Percentiles rank a stretch among this genome's conserved stretches.
Evolutionary conservation across 1,140 invertebrate species (phyloP).

Genomic region (Pogonomyrmex californicus): DNA sequence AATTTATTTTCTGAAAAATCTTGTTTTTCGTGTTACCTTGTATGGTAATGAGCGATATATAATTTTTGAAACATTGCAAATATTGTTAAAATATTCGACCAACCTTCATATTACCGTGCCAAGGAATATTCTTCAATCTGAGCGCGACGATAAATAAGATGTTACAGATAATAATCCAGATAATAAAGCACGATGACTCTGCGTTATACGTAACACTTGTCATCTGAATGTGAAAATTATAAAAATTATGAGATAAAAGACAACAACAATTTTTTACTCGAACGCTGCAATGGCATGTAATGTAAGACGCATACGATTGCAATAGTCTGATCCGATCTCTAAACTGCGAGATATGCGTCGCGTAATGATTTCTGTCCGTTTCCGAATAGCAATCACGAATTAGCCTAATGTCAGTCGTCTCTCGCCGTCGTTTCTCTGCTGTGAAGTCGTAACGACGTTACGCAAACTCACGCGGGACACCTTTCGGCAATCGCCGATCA

Average conservation of each 20-base stretch:
- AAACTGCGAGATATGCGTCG: not conserved
- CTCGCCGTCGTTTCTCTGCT: constrained; percentile 7
- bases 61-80: not conserved
- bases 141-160: not conserved
- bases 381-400: constrained; percentile 14
- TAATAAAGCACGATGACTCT: not conserved
- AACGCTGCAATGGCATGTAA: not conserved
- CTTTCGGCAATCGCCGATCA: constrained; percentile 19
- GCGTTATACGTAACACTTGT: not conserved
- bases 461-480: constrained; percentile 7
- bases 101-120: not conserved
- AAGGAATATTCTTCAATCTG: not conserved
- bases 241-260: not conserved
- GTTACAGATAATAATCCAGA: not conserved
- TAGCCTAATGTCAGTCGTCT: not conserved
- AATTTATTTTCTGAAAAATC: too few relatives aligned
- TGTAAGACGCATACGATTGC: not conserved
- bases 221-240: not conserved
- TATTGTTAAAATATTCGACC: not conserved
- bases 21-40: too few relatives aligned
- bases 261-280: not conserved
- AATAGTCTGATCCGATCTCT: not conserved
- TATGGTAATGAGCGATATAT: too few relatives aligned
- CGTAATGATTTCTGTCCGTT: constrained; percentile 11
- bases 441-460: constrained; percentile 3